Percentiles rank a stretch among this genome's conserved stretches.
phyloP scores from a whole-genome alignment of 2,113 vertebrate species.

The Aspiorhynchus laticeps region DNA sequence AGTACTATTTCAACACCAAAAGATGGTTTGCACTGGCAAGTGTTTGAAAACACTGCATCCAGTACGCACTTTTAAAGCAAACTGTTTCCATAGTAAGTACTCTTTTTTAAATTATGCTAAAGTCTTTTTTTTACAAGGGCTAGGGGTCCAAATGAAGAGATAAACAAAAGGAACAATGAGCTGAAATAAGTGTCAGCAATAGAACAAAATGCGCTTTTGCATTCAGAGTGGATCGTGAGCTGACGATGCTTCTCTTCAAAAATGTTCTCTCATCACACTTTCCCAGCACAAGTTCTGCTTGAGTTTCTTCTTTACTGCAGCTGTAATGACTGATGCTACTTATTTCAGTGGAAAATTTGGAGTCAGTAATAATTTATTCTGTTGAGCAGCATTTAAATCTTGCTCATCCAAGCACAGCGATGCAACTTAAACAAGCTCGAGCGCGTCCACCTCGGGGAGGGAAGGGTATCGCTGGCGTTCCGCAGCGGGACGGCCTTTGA shows the following conservation, averaged over 20 bases:
- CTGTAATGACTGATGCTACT: constrained; percentile 23
- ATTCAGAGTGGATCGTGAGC: background rate
- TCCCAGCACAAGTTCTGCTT: constrained; percentile 27
- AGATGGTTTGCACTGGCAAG: no score
- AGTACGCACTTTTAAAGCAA: background rate
- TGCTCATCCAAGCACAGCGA: constrained; percentile 2
- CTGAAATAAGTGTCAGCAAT: background rate
- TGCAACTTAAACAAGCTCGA: constrained; percentile 26
- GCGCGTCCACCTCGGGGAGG: constrained; percentile 46
- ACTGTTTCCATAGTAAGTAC: background rate
- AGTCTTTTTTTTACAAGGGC: background rate
- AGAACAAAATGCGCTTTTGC: background rate
- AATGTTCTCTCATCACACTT: constrained; percentile 6
- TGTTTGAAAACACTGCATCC: background rate
- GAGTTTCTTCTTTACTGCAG: background rate
- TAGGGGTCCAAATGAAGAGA: background rate
- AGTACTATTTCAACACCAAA: no score
- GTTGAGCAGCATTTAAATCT: constrained; percentile 29
- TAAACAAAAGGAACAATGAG: constrained; percentile 17
- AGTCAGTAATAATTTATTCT: constrained; percentile 36
- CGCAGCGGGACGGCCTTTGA: constrained; percentile 55
- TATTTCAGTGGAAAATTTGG: constrained; percentile 10
- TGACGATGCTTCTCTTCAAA: constrained; percentile 22
- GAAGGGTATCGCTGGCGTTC: constrained; percentile 38
- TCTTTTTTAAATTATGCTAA: background rate